Evolutionary conservation across 2,113 vertebrate genomes (phyloP).

Genomic region (Chinchilla lanigera): DNA sequence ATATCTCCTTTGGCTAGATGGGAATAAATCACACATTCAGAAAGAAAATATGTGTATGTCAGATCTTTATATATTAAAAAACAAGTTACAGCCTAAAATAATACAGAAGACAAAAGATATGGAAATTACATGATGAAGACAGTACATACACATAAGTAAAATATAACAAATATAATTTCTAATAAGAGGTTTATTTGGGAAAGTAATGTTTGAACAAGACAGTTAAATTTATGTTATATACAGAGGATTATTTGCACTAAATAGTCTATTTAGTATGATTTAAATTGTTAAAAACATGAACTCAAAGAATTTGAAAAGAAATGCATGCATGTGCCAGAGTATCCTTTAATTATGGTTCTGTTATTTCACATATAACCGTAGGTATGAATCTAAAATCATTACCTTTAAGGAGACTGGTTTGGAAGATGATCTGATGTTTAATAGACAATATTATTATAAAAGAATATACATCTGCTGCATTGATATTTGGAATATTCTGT

Average conservation of each 20-base stretch:
- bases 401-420: not conserved
- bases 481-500: not conserved
- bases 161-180: not conserved
- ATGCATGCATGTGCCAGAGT: not conserved
- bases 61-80: constrained; percentile 10
- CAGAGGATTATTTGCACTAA: not conserved
- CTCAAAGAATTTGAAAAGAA: not conserved
- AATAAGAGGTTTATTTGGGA: not conserved
- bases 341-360: not conserved
- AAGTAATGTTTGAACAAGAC: not conserved
- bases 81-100: not conserved
- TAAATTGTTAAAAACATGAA: not conserved
- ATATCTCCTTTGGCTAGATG: constrained; percentile 52
- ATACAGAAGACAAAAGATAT: not conserved
- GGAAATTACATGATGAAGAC: not conserved
- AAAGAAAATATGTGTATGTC: constrained; percentile 42
- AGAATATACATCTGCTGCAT: not conserved
- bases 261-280: not conserved
- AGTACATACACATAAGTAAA: rapidly evolving
- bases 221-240: not conserved
- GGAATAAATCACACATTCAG: not conserved
- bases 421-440: not conserved
- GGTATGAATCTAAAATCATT: not conserved
- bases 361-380: not conserved
- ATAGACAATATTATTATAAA: not conserved